Evolutionary conservation across 1,140 invertebrate species (phyloP), one percentile per base, ranked within the genome.

Genomic region (Drepana arcuata): DNA sequence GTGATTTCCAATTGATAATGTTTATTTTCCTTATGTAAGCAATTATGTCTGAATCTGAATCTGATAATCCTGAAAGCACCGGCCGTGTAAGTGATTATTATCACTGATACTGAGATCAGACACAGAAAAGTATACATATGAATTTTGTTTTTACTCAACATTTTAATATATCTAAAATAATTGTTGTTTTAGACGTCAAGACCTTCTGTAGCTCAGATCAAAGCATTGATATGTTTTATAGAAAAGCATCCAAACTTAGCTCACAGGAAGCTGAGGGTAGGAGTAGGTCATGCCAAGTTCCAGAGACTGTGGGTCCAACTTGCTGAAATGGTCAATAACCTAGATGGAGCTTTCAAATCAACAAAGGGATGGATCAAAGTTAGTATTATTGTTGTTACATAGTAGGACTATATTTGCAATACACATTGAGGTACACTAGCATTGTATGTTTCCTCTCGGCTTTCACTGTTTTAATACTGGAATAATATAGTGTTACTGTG

Each of bases 301-400:
- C 65, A 62, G 30, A 64, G 56, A 14, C 25, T 64, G 5, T 75
- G 71, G 68, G 34, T 47, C 13, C 52, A 70, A 32, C 38, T 75
- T 1, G 43, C 68, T 11, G 55, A 61, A 28, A 55, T 44, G 30
- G 57, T 40, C 21, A 75, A 75, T 50, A 53, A 48, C 13, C 40
- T 72, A n/a, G 48, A 57, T 35, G 70, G 67, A 21, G 35, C 63
- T 27, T 38, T 44, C 1, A 74, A 74, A 45, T 56, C 67, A 16
- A 62, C 51, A 24, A 59, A 65, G 44, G 63, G 60, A 4, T 74
- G 70, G 70, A 67, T 69, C 7, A 69, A 68, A 44, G 70, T 74
- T 46, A 30, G 21, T 36, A 16, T 26, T 10, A 26, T n/a, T n/a
- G 4, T 26, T 10, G n/a, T 26, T 6, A 26, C 24, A 10, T n/a